Evolutionary conservation across 2,888 invertebrate species (phyloP).

Genomic region (Stenotaenia linearis): DNA sequence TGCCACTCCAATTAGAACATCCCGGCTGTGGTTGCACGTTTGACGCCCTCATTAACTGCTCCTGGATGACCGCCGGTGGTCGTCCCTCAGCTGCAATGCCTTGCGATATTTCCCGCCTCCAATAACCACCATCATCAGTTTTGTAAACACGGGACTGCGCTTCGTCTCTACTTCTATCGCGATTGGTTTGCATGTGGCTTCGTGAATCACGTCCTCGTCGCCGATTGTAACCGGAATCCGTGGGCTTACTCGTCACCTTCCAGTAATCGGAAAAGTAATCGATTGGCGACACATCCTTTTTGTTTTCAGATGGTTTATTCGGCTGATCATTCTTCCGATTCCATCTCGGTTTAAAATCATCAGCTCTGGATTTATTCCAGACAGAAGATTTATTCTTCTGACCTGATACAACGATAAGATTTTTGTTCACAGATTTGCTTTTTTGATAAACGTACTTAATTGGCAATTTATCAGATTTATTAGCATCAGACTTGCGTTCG

Average conservation of each 20-base stretch:
- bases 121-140: background rate
- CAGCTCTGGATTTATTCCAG: background rate
- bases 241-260: background rate
- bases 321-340: background rate
- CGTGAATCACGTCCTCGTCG: background rate
- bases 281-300: background rate
- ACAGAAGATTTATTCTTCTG: background rate
- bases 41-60: background rate
- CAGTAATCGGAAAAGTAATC: slow-evolving; percentile 6
- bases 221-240: background rate
- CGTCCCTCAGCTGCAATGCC: background rate
- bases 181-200: background rate
- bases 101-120: background rate
- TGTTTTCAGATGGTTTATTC: background rate
- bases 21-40: background rate
- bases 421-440: background rate
- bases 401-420: background rate
- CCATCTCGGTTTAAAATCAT: background rate
- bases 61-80: background rate
- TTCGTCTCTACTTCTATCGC: background rate
- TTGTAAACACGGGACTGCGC: background rate
- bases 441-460: background rate
- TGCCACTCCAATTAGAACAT: background rate
- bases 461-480: background rate
- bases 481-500: background rate